Evolutionary conservation across 2,888 invertebrate genomes (phyloP).

Genomic region (Drosophila pseudotalamancana): DNA sequence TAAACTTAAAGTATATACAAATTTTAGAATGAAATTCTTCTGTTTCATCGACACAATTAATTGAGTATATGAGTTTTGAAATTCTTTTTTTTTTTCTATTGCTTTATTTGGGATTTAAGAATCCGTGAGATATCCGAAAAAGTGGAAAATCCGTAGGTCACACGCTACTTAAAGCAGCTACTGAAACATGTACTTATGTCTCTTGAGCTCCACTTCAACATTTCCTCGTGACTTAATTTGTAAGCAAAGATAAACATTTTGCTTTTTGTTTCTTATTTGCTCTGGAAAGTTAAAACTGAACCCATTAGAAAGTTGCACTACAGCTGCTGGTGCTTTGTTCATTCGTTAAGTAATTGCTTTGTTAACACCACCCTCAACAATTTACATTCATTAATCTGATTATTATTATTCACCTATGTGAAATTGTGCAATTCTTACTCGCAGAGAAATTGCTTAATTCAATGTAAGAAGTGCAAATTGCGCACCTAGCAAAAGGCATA

Average conservation of each 20-base stretch:
- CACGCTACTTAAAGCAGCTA: no score
- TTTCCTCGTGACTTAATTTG: neutral
- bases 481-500: neutral
- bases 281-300: neutral
- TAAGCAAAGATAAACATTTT: neutral
- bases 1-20: no score
- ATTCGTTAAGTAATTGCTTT: conserved; percentile 25
- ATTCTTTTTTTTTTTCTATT: no score
- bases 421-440: conserved; percentile 15
- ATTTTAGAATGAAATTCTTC: no score
- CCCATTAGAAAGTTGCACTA: neutral
- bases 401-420: conserved; percentile 29
- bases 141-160: no score
- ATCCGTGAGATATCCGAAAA: no score
- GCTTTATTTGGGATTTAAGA: no score
- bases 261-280: neutral
- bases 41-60: no score
- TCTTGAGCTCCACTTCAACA: neutral
- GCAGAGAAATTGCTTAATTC: conserved; percentile 20
- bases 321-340: neutral
- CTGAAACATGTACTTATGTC: no score
- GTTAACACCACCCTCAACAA: conserved; percentile 26
- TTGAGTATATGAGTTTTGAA: no score
- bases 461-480: conserved; percentile 18
- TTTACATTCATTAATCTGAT: conserved; percentile 31